Conservation (phyloP, 2,797 vertebrate species). For the Anguilla marmorata region DNA sequence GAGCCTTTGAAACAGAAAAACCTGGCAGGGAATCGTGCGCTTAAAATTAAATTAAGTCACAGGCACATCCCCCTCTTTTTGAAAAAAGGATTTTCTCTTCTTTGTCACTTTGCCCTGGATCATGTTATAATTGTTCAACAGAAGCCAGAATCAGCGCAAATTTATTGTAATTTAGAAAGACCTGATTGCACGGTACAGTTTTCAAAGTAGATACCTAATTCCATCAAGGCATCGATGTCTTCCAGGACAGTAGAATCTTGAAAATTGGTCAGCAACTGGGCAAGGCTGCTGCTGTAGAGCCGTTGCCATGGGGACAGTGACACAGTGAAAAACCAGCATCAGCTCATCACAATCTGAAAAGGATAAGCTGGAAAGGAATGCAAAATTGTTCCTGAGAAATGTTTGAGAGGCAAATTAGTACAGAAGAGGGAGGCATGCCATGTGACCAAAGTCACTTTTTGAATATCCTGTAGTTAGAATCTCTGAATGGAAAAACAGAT, state of each 20-base stretch:
- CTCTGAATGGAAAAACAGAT: neutral
- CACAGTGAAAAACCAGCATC: neutral
- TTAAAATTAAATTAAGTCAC: slow-evolving; percentile 49
- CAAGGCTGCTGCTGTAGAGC: slow-evolving; percentile 7
- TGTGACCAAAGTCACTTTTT: neutral
- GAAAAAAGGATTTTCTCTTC: slow-evolving; percentile 36
- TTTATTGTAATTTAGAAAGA: slow-evolving; percentile 36
- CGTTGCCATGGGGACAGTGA: slow-evolving; percentile 30
- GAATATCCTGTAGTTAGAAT: neutral
- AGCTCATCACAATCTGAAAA: neutral
- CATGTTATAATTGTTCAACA: slow-evolving; percentile 49
- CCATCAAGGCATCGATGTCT: neutral
- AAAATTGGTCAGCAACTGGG: slow-evolving; percentile 20
- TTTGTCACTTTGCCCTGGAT: slow-evolving; percentile 61
- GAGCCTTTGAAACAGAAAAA: slow-evolving; percentile 45
- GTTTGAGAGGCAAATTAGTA: neutral
- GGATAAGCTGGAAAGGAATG: neutral
- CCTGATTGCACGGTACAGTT: neutral
- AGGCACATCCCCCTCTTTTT: slow-evolving; percentile 48
- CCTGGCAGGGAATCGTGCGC: slow-evolving; percentile 49
- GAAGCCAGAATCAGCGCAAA: slow-evolving; percentile 40
- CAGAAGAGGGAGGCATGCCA: neutral
- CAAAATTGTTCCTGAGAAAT: neutral
- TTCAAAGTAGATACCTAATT: slow-evolving; percentile 1
- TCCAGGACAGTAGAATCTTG: neutral